These are phyloP conservation scores for Neodiprion lecontei DNA, from an alignment of 1,140 invertebrate genomes.

Conservation along the genomic window DNA sequence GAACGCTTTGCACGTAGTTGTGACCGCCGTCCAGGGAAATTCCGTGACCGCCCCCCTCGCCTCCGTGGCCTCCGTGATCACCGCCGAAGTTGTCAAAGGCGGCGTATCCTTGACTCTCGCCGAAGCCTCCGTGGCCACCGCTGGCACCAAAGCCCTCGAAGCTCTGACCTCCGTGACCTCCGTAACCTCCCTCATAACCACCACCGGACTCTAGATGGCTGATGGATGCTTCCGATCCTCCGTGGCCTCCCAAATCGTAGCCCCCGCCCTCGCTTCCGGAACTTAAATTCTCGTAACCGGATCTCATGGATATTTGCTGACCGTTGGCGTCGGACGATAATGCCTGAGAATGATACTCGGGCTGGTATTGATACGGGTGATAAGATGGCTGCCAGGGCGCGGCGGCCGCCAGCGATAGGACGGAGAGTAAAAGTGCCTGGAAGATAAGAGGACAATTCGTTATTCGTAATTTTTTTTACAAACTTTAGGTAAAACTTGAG, in stretches of 20 bases:
- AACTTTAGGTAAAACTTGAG: neutral
- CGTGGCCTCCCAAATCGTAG: constrained; percentile 29
- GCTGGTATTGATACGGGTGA: neutral
- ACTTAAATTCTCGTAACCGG: constrained; percentile 40
- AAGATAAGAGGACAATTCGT: neutral
- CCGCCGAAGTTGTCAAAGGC: constrained; percentile 20
- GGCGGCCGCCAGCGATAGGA: constrained; percentile 44
- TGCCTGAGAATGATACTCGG: neutral
- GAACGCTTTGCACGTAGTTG: constrained; percentile 61
- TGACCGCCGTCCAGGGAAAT: constrained; percentile 37
- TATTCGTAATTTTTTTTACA: neutral
- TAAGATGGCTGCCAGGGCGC: constrained; percentile 26
- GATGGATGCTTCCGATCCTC: constrained; percentile 9
- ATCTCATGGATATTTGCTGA: constrained; percentile 41
- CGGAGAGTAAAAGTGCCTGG: constrained; percentile 33
- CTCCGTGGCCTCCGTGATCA: constrained; percentile 18
- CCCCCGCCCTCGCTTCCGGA: constrained; percentile 22
- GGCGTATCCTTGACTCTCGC: constrained; percentile 35
- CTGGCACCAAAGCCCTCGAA: constrained; percentile 41
- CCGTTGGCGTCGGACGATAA: constrained; percentile 8
- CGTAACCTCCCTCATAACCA: constrained; percentile 21
- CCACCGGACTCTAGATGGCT: constrained; percentile 16
- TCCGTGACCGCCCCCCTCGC: constrained; percentile 26
- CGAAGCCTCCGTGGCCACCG: constrained; percentile 31
- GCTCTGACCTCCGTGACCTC: constrained; percentile 29